Evolutionary conservation across 2,888 invertebrate genomes (phyloP).

Genomic region (Microctonus aethiopoides): DNA sequence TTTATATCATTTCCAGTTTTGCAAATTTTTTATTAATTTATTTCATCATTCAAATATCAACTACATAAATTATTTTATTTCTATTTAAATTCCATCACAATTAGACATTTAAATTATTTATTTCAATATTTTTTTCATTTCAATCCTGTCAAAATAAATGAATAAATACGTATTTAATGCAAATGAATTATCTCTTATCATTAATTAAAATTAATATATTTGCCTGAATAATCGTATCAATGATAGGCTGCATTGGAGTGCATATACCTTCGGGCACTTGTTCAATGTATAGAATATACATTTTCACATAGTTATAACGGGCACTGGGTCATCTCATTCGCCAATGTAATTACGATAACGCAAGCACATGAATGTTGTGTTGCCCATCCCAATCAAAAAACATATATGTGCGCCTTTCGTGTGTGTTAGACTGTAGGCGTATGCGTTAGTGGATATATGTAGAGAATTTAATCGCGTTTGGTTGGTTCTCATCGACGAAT

Average conservation of each 20-base stretch:
- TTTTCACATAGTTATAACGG: background rate
- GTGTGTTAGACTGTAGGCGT: background rate
- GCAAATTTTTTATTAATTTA: no score
- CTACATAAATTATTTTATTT: no score
- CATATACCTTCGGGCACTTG: no score
- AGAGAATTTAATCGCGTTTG: slow-evolving; percentile 32
- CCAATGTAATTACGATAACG: background rate
- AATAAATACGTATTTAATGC: background rate
- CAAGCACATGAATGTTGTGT: background rate
- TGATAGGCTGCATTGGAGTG: background rate
- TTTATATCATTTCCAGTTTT: no score
- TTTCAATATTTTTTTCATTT: background rate
- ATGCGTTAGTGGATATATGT: background rate
- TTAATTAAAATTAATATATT: background rate
- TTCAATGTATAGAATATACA: background rate
- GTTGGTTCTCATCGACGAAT: slow-evolving; percentile 34
- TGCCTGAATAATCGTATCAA: background rate
- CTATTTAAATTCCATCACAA: no score
- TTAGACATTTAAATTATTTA: background rate
- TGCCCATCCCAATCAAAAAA: background rate
- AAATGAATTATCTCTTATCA: background rate
- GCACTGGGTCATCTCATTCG: background rate
- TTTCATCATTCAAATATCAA: no score
- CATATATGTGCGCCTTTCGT: background rate
- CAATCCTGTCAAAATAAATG: no score